phyloP scores from a whole-genome alignment of 2,113 vertebrate genomes.

The Panthera tigris region DNA sequence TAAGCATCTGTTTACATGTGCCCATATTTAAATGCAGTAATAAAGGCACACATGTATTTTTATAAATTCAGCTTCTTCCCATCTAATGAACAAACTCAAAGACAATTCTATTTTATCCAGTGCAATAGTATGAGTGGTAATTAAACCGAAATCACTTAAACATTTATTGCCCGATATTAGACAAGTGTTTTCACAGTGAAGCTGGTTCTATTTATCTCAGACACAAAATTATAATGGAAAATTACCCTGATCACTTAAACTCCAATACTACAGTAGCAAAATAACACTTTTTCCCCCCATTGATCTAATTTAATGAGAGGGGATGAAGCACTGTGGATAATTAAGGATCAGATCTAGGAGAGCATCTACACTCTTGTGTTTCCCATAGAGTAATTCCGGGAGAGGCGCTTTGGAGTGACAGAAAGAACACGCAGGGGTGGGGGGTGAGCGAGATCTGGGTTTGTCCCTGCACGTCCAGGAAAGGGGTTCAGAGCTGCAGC shows the following conservation, averaged over 20 bases:
- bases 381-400: not conserved
- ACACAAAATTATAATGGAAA: slow-evolving; percentile 58
- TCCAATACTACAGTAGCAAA: slow-evolving; percentile 15
- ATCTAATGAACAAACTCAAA: not conserved
- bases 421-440: rapidly evolving
- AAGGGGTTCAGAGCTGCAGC: not conserved
- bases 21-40: not conserved
- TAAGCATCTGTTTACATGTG: not conserved
- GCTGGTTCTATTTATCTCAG: slow-evolving; percentile 53
- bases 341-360: not conserved
- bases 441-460: rapidly evolving
- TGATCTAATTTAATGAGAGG: slow-evolving; percentile 49
- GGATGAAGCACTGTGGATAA: not conserved
- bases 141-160: slow-evolving; percentile 41
- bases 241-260: slow-evolving; percentile 57
- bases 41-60: not conserved
- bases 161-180: slow-evolving; percentile 22
- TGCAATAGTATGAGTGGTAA: slow-evolving; percentile 16
- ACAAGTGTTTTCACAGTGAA: slow-evolving; percentile 37
- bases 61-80: not conserved
- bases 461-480: no score
- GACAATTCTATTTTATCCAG: slow-evolving; percentile 28
- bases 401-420: not conserved
- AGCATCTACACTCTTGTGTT: not conserved
- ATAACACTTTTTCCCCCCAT: not conserved